These are phyloP conservation scores for Callopanchax toddi DNA, from an alignment of 2,113 vertebrate species.

Conservation along the genomic window DNA sequence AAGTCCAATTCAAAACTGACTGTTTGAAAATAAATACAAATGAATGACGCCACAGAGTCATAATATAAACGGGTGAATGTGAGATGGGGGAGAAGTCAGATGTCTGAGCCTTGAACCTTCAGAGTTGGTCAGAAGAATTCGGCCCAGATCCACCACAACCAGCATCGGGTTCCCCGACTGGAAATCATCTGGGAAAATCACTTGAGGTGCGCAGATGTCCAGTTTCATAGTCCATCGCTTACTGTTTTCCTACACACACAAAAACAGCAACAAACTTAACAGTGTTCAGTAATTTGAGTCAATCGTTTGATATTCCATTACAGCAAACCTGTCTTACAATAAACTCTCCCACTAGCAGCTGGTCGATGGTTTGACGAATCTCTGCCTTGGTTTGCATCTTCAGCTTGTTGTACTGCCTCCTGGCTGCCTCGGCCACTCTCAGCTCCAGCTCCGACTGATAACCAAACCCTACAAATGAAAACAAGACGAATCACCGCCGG, in stretches of 20 bases:
- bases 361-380: conserved; percentile 96
- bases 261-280: neutral
- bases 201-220: conserved; percentile 97
- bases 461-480: conserved; percentile 86
- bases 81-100: too few species aligned
- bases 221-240: conserved; percentile 95
- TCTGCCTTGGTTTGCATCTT: conserved; percentile 99
- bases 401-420: conserved; percentile 96
- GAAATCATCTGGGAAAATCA: conserved; percentile 98
- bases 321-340: conserved; percentile 85
- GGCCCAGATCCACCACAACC: conserved; percentile 94
- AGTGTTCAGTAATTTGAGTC: neutral
- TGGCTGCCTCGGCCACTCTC: conserved; percentile 92
- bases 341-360: conserved; percentile 95
- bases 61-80: too few species aligned
- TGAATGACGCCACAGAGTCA: too few species aligned
- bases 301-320: neutral
- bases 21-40: too few species aligned
- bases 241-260: conserved; percentile 85
- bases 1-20: neutral
- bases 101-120: too few species aligned
- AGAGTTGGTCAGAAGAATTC: conserved; percentile 93
- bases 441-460: conserved; percentile 97
- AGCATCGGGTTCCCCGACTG: conserved; percentile 90
- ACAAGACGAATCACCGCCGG: too few species aligned